Conservation (phyloP, 2,888 invertebrate species). For the Ormyrus labotus region DNA sequence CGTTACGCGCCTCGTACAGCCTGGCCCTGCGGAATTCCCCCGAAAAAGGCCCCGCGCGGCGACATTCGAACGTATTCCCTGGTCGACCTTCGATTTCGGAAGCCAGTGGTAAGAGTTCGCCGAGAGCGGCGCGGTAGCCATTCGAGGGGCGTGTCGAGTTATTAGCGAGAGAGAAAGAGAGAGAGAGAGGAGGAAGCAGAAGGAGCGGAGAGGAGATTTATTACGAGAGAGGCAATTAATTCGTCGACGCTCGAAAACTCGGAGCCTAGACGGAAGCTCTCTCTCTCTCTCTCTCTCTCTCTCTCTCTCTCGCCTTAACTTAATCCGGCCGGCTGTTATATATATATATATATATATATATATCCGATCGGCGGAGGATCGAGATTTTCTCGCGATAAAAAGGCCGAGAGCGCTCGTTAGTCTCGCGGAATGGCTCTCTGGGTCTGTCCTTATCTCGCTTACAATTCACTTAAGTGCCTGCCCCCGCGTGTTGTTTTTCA, state of each 20-base stretch:
- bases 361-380: slow-evolving; percentile 5
- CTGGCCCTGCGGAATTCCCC: not conserved
- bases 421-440: not conserved
- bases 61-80: slow-evolving; percentile 3
- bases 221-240: slow-evolving; percentile 56
- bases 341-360: no score
- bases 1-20: not conserved
- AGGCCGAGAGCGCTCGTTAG: slow-evolving; percentile 38
- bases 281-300: no score
- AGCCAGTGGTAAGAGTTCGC: not conserved
- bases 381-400: slow-evolving; percentile 34
- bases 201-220: slow-evolving; percentile 47
- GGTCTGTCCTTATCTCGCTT: slow-evolving; percentile 3
- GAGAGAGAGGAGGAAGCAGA: not conserved
- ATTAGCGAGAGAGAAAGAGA: slow-evolving; percentile 45
- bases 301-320: not conserved
- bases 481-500: slow-evolving; percentile 2
- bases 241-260: slow-evolving; percentile 36
- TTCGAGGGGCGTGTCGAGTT: slow-evolving; percentile 53
- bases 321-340: slow-evolving; percentile 29
- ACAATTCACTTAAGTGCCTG: slow-evolving; percentile 5
- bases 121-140: slow-evolving; percentile 48
- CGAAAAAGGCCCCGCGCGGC: not conserved
- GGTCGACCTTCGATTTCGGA: slow-evolving; percentile 41
- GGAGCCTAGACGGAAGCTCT: slow-evolving; percentile 29